phyloP scores from a whole-genome alignment of 1,140 invertebrate genomes.

The Papilio polytes region DNA sequence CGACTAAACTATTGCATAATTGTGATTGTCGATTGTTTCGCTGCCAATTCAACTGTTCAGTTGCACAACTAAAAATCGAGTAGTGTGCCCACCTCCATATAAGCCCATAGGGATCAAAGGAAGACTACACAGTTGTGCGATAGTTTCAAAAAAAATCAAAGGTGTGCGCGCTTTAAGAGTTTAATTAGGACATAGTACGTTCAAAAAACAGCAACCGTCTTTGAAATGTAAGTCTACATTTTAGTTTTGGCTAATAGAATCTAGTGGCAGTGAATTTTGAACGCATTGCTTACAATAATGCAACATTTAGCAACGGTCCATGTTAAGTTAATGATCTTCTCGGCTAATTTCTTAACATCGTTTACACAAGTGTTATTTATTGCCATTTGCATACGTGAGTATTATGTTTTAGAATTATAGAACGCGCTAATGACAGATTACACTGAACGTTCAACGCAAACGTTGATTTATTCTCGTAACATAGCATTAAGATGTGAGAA shows the following conservation, averaged over 20 bases:
- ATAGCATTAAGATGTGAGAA: background rate
- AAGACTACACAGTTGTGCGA: too few relatives aligned
- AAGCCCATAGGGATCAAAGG: too few relatives aligned
- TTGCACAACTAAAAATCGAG: too few relatives aligned
- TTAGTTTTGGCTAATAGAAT: background rate
- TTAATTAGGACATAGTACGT: too few relatives aligned
- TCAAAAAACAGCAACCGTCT: too few relatives aligned
- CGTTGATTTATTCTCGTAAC: background rate
- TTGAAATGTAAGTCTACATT: too few relatives aligned
- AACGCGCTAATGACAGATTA: slow-evolving; percentile 19
- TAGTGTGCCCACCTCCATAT: too few relatives aligned
- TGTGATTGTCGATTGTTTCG: too few relatives aligned
- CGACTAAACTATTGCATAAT: too few relatives aligned
- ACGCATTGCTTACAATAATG: background rate
- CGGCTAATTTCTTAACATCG: slow-evolving; percentile 29
- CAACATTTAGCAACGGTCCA: slow-evolving; percentile 21
- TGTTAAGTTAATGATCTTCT: slow-evolving; percentile 33
- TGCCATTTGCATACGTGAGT: slow-evolving; percentile 19
- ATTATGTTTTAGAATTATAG: slow-evolving; percentile 17
- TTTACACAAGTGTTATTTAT: slow-evolving; percentile 37
- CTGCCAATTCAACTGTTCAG: too few relatives aligned
- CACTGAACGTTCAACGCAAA: background rate
- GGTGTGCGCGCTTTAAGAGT: too few relatives aligned
- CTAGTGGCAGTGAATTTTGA: background rate
- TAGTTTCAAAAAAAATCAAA: too few relatives aligned